Evolutionary conservation across 2,888 invertebrate species (phyloP).

Genomic region (Drosophila lacicola): DNA sequence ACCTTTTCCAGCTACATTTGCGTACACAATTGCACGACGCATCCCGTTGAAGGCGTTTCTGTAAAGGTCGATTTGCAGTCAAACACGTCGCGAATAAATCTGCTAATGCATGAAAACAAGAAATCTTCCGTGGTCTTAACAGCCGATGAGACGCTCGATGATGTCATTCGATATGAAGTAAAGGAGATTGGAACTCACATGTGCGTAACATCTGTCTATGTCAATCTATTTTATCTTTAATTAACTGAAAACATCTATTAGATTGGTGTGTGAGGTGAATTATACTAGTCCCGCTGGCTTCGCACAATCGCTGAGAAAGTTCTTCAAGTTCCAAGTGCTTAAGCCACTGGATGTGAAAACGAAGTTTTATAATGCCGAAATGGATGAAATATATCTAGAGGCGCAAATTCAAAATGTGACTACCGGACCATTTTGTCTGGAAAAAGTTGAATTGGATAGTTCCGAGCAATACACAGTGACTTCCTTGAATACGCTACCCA

Average conservation of each 20-base stretch:
- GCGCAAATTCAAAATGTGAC: constrained; percentile 97
- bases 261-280: constrained; percentile 97
- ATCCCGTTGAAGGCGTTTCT: constrained; percentile 87
- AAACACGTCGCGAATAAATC: constrained; percentile 92
- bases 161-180: constrained; percentile 99
- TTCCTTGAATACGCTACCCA: constrained; percentile 89
- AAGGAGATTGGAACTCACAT: constrained; percentile 99
- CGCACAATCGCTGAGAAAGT: constrained; percentile 95
- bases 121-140: constrained; percentile 87
- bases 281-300: constrained; percentile 92
- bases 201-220: constrained; percentile 86
- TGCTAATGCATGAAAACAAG: constrained; percentile 90
- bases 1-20: constrained; percentile 99
- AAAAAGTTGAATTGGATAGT: constrained; percentile 97
- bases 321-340: constrained; percentile 98
- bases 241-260: constrained; percentile 77
- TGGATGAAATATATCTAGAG: constrained; percentile 90
- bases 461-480: constrained; percentile 94
- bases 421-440: constrained; percentile 95
- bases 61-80: constrained; percentile 96
- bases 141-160: constrained; percentile 95
- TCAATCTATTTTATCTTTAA: not conserved
- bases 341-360: constrained; percentile 99
- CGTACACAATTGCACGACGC: constrained; percentile 97
- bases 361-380: constrained; percentile 97